Evolutionary conservation across 2,113 vertebrate genomes (phyloP), one percentile per base, ranked within the genome.

Genomic region (Poecilia latipinna): DNA sequence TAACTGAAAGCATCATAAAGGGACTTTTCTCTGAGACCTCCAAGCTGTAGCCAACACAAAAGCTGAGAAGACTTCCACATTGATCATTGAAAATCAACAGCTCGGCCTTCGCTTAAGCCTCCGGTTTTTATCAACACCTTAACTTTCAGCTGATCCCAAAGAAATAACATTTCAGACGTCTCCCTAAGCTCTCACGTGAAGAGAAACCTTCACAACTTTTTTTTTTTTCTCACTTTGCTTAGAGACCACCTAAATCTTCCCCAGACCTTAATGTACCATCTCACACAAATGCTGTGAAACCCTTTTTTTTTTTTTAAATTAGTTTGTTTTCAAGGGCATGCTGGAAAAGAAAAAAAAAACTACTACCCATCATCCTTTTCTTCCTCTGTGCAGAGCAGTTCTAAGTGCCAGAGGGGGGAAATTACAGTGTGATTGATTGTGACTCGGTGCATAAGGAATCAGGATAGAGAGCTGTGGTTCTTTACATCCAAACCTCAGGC

Each of bases 381-480:
- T 67, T 86, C 67, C 22, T 28, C 51, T 2, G 76, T 65, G 75
- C 70, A 28, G 51, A 54, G 61, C 29, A 39, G 72, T 72, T 86
- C 65, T 84, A 63, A 70, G 69, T 80, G 84, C 85, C 86, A 39
- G 76, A 70, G 65, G 63, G 67, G 63, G 65, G 84, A 74, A 75
- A 86, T 87, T 85, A 79, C 37, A 68, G 75, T 74, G 63, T 82
- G 86, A 88, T 80, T 74, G 84, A 87, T 89, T 69, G 64, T 51
- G 62, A 75, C 48, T 67, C 62, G 57, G 72, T 61, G 78, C 68
- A 61, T 61, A 22, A 12, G 67, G 83, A 85, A 63, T 75, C 75
- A 13, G 70, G 29, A 64, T 35, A 22, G 68, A 82, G 77, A 13
- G 61, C 51, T 1, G 65, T 1, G 80, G 37, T 68, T 61, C 79